Percentiles rank a stretch among this genome's conserved stretches.
Conservation (phyloP, 2,797 vertebrate species). For the Hipposideros larvatus region DNA sequence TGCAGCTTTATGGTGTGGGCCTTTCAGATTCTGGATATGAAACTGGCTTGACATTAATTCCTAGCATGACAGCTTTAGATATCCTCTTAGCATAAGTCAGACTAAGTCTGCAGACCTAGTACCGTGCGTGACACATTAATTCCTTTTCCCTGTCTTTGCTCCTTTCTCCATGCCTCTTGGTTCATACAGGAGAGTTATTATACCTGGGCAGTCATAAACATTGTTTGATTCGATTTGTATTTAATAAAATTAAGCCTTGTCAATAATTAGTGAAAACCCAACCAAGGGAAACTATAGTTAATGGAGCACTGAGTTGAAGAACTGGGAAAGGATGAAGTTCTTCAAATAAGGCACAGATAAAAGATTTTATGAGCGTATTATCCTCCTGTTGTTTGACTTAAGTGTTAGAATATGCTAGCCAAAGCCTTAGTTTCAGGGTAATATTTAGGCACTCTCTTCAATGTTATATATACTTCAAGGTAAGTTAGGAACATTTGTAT, state of each 20-base stretch:
- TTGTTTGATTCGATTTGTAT: not conserved
- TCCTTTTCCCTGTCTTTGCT: not conserved
- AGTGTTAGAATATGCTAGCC: not conserved
- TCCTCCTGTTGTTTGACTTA: conserved; percentile 33
- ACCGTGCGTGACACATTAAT: not conserved
- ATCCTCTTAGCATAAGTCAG: not conserved
- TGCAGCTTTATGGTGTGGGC: conserved; percentile 18
- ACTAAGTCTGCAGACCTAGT: not conserved
- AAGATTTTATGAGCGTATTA: not conserved
- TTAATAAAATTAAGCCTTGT: conserved; percentile 30
- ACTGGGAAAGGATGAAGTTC: not conserved
- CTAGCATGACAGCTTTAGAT: not conserved
- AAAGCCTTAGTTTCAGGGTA: not conserved
- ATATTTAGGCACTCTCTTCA: not conserved
- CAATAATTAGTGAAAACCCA: conserved; percentile 42
- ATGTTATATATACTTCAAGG: not conserved
- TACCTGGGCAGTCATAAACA: not conserved
- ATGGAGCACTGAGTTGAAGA: not conserved
- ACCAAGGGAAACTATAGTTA: not conserved
- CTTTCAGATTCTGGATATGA: conserved; percentile 21
- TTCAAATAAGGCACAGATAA: not conserved
- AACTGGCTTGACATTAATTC: conserved; percentile 59
- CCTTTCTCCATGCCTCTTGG: not conserved
- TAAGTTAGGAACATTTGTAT: conserved; percentile 32
- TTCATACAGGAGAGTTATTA: not conserved